Conservation (phyloP, 1,140 invertebrate genomes). For the Chelonus insularis region DNA sequence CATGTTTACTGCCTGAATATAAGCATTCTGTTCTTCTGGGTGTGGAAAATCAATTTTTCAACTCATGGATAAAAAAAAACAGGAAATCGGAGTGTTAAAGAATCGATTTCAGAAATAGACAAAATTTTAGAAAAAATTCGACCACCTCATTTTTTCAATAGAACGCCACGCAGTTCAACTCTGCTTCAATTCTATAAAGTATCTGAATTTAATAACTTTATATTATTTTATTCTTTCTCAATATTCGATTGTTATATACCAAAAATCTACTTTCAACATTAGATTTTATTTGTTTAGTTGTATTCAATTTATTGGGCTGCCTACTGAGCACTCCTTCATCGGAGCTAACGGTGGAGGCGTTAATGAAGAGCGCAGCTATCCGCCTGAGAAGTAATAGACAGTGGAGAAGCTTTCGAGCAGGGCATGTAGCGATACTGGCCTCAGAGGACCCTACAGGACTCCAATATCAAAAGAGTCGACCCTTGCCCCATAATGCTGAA, state of each 20-base stretch:
- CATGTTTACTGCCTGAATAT: slow-evolving; percentile 5
- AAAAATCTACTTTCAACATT: slow-evolving; percentile 35
- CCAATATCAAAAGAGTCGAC: too few species aligned
- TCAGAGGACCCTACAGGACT: too few species aligned
- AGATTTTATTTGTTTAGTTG: slow-evolving; percentile 33
- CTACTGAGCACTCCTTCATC: too few species aligned
- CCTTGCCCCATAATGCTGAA: too few species aligned
- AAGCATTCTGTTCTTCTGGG: too few species aligned
- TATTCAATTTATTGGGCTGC: too few species aligned
- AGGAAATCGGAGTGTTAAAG: slow-evolving; percentile 22
- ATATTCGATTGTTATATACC: slow-evolving; percentile 24
- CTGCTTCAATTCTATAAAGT: slow-evolving; percentile 31
- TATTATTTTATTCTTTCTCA: slow-evolving; percentile 35
- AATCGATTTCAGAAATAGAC: slow-evolving; percentile 24
- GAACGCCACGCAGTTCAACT: slow-evolving; percentile 23
- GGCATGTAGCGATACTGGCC: too few species aligned
- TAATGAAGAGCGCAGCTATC: too few species aligned
- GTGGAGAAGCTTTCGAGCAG: too few species aligned
- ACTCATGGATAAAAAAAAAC: background rate
- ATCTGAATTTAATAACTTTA: slow-evolving; percentile 30
- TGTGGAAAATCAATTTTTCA: too few species aligned
- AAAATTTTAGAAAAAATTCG: slow-evolving; percentile 21
- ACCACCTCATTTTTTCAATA: slow-evolving; percentile 30
- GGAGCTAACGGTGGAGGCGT: too few species aligned
- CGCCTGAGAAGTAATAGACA: too few species aligned